Base-by-base conservation (phyloP, 2,113 vertebrate species). In the Glaucidium brasilianum region DNA sequence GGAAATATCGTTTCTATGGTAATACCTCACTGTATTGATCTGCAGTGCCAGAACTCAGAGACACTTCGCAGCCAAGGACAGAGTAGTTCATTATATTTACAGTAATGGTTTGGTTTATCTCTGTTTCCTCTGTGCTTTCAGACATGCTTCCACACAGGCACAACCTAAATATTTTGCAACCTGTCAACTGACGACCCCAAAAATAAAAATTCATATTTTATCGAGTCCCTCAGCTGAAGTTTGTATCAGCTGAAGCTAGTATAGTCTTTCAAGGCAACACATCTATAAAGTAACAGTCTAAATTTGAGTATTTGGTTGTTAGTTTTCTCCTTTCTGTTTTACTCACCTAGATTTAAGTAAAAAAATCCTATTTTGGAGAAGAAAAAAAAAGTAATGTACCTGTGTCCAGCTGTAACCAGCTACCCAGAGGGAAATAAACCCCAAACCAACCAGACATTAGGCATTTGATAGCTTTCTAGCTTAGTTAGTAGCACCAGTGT, bases 211-310 rank as follows among this genome's bases (percentile, higher is more conserved):
- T 45, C 11, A 2, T 23, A 15, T 50, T 71, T 90, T 83, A 60
- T 15, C 0, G 0, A 73, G 39, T 79, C 5, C 4, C 35, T 60
- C 7, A 37, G 19, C 34, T 34, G 41, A 79, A 76, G 34, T 69
- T 64, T 41, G 2, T 45, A 62, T 17, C 45, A 73, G 29, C 6
- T 68, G 60, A 37, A 60, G 56, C 14, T 69, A 7, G 6, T 73
- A 47, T 1, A 52, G 18, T 66, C 32, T 77, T 80, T 74, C 39
- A 86, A 76, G 39, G 14, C 6, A 49, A 53, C 39, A 16, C 1
- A 52, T 25, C 43, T 26, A n/a, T 43, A 43, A 86, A 77, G 7
- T 17, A 90, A 49, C 7, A 49, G 14, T 41, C 2, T 47, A 56
- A 49, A 19, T 56, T 13, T 52, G 29, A 27, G 6, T 32, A 89